phyloP scores from a whole-genome alignment of 1,140 invertebrate genomes.

The Sycobia sp. region DNA sequence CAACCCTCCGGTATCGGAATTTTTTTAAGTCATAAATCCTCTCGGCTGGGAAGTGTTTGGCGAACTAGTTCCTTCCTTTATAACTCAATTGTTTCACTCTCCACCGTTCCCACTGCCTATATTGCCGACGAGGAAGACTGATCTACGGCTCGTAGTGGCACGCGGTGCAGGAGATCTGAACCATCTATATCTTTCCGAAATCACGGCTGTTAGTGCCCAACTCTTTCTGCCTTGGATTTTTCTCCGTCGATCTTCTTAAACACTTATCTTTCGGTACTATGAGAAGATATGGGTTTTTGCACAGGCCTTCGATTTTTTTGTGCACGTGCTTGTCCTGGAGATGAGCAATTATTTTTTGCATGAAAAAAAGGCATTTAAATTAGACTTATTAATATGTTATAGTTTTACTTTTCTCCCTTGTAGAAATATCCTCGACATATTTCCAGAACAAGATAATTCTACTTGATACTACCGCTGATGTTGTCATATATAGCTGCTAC shows the following conservation, averaged over 20 bases:
- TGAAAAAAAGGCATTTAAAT: too few relatives aligned
- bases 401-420: too few relatives aligned
- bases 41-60: conserved; percentile 57
- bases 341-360: too few relatives aligned
- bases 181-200: conserved; percentile 50
- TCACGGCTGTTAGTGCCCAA: conserved; percentile 44
- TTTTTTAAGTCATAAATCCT: conserved; percentile 63
- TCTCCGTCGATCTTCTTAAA: background rate
- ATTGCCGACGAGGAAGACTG: conserved; percentile 38
- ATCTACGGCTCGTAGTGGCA: conserved; percentile 60
- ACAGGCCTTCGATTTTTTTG: too few relatives aligned
- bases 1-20: conserved; percentile 56
- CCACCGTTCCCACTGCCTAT: background rate
- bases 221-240: conserved; percentile 49
- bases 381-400: too few relatives aligned
- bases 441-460: too few relatives aligned
- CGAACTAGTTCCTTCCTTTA: conserved; percentile 63
- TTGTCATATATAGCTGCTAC: too few relatives aligned
- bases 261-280: conserved; percentile 1
- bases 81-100: conserved; percentile 59
- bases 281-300: too few relatives aligned
- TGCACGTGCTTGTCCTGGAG: too few relatives aligned
- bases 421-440: too few relatives aligned
- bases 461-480: too few relatives aligned
- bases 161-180: conserved; percentile 12